Percentiles rank a stretch among this genome's conserved stretches.
These are phyloP conservation scores for Apaloderma vittatum DNA, from an alignment of 2,113 vertebrate genomes.

Conservation along the genomic window DNA sequence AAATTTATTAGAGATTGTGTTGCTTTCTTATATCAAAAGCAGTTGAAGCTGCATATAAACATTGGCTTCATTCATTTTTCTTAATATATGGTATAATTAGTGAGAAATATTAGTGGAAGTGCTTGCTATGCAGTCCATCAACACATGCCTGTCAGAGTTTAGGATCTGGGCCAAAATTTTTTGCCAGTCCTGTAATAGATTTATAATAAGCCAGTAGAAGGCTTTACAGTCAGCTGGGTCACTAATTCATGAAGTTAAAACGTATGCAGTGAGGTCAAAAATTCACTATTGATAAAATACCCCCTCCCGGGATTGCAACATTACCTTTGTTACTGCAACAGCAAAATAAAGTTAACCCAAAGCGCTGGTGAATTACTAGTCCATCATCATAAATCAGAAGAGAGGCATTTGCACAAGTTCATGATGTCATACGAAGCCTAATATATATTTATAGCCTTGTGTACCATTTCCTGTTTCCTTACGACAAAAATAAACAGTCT, in stretches of 20 bases:
- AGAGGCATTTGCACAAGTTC: background rate
- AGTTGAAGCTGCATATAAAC: constrained; percentile 64
- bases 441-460: constrained; percentile 56
- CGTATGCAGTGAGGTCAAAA: constrained; percentile 38
- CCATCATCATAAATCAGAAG: constrained; percentile 55
- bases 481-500: constrained; percentile 30
- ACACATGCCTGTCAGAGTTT: constrained; percentile 69
- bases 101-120: constrained; percentile 69
- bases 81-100: constrained; percentile 70
- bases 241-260: constrained; percentile 58
- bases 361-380: constrained; percentile 42
- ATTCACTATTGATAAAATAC: constrained; percentile 55
- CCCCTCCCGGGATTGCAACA: constrained; percentile 1
- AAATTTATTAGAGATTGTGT: constrained; percentile 68
- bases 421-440: constrained; percentile 24
- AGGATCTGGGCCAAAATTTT: constrained; percentile 69
- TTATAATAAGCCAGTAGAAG: constrained; percentile 66
- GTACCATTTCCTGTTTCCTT: constrained; percentile 54
- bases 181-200: constrained; percentile 68
- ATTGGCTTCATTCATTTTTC: constrained; percentile 70
- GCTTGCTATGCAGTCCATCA: constrained; percentile 64
- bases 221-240: constrained; percentile 48
- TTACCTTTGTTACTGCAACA: constrained; percentile 47
- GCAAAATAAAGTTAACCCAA: constrained; percentile 21
- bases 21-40: constrained; percentile 63